phyloP scores from a whole-genome alignment of 2,113 vertebrate genomes.

The Onychorhynchus coronatus region DNA sequence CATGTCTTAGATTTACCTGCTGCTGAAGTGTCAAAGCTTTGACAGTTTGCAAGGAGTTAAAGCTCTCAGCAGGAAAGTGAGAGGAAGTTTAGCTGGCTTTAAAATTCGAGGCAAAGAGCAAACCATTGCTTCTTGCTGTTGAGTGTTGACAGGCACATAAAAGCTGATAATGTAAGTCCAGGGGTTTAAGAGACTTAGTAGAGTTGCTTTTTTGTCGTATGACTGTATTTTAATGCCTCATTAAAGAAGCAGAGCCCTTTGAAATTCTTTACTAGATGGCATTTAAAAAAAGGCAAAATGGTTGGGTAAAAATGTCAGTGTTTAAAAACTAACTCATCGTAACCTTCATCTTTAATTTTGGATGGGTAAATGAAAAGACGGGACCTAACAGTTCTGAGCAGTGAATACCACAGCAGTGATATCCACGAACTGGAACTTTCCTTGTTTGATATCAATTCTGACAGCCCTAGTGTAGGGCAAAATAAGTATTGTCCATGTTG shows the following conservation, averaged over 20 bases:
- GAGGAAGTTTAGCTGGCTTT: constrained; percentile 74
- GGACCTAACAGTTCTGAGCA: background rate
- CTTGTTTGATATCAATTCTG: background rate
- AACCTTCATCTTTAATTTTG: constrained; percentile 35
- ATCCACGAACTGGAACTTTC: background rate
- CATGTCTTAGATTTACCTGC: constrained; percentile 47
- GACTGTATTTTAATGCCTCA: constrained; percentile 78
- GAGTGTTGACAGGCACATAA: constrained; percentile 90
- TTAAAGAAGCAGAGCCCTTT: constrained; percentile 67
- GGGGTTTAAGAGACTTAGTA: constrained; percentile 75
- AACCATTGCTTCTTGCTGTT: constrained; percentile 66
- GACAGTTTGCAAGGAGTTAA: constrained; percentile 78
- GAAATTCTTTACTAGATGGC: constrained; percentile 65
- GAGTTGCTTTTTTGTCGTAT: constrained; percentile 78
- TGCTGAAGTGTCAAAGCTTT: constrained; percentile 65
- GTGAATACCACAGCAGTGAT: background rate
- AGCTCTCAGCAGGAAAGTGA: constrained; percentile 74
- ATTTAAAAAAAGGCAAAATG: constrained; percentile 29
- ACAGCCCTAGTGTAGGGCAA: background rate
- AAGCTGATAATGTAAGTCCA: constrained; percentile 85
- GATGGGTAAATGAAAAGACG: background rate
- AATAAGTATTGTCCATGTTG: background rate
- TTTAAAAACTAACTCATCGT: constrained; percentile 6
- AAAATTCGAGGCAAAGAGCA: constrained; percentile 68
- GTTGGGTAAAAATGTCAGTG: constrained; percentile 39